Percentiles rank a stretch among this genome's conserved stretches.
phyloP scores from a whole-genome alignment of 2,888 invertebrate genomes.

The Drosophila melanosoma region DNA sequence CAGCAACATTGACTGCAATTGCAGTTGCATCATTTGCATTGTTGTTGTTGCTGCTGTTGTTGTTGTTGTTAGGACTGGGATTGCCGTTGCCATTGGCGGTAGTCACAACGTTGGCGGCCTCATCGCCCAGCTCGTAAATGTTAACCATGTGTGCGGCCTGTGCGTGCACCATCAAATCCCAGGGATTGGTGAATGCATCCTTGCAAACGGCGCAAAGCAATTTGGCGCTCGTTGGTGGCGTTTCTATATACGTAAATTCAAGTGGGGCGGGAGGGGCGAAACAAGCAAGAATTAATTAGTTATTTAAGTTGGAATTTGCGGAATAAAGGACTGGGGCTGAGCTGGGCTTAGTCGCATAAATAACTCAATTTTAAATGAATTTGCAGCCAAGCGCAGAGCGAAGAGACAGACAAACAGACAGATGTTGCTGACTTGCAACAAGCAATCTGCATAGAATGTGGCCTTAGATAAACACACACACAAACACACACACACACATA shows the following conservation, averaged over 20 bases:
- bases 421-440: constrained; percentile 74
- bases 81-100: constrained; percentile 51
- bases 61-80: constrained; percentile 42
- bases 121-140: constrained; percentile 88
- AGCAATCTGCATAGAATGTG: constrained; percentile 25
- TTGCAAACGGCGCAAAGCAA: constrained; percentile 89
- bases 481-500: constrained; percentile 23
- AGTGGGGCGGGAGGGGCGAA: constrained; percentile 30
- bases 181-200: constrained; percentile 88
- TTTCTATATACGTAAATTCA: constrained; percentile 64
- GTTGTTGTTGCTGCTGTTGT: constrained; percentile 38
- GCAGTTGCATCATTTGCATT: constrained; percentile 47
- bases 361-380: constrained; percentile 80
- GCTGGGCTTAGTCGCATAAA: constrained; percentile 69
- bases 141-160: constrained; percentile 90
- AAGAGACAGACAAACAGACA: constrained; percentile 58
- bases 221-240: constrained; percentile 84
- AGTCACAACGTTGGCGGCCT: constrained; percentile 62
- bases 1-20: constrained; percentile 63
- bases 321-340: constrained; percentile 10
- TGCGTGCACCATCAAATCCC: constrained; percentile 90
- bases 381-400: constrained; percentile 48
- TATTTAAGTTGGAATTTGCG: constrained; percentile 77
- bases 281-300: constrained; percentile 79
- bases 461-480: constrained; percentile 61